These are phyloP conservation scores for Thymallus thymallus DNA, from an alignment of 2,113 vertebrate species.

Conservation along the genomic window DNA sequence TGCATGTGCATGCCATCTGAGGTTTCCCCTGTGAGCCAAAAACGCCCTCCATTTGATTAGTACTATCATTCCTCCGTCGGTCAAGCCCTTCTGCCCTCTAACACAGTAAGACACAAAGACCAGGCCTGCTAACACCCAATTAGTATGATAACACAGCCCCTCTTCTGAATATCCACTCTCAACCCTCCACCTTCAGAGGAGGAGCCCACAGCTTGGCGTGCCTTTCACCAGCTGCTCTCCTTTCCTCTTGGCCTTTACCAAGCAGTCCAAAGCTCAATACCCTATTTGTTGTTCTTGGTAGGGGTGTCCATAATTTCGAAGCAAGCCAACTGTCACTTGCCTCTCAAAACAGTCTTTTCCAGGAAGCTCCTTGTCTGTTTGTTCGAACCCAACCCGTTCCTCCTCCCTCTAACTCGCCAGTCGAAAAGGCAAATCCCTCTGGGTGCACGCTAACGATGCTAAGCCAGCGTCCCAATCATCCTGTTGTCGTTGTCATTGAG, in stretches of 20 bases:
- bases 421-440: conserved; percentile 62
- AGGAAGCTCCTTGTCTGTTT: conserved; percentile 8
- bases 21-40: background rate
- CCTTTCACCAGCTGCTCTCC: conserved; percentile 54
- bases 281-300: conserved; percentile 61
- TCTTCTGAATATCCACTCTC: conserved; percentile 51
- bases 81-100: conserved; percentile 17
- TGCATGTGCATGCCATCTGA: background rate
- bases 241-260: conserved; percentile 37
- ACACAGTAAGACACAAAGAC: conserved; percentile 34
- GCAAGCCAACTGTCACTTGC: conserved; percentile 49
- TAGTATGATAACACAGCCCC: conserved; percentile 57
- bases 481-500: conserved; percentile 39
- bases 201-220: conserved; percentile 39
- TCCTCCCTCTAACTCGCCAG: conserved; percentile 30
- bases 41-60: conserved; percentile 14
- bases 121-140: conserved; percentile 62
- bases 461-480: conserved; percentile 46
- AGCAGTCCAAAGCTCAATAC: conserved; percentile 21
- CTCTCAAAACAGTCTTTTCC: conserved; percentile 47
- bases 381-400: conserved; percentile 8
- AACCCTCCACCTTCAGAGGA: conserved; percentile 50
- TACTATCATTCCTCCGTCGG: conserved; percentile 3
- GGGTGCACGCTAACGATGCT: conserved; percentile 37
- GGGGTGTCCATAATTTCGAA: conserved; percentile 59